Percentiles rank a stretch among this genome's conserved stretches.
These are phyloP conservation scores for Rachycentron canadum DNA, from an alignment of 2,797 vertebrate genomes.

Conservation along the genomic window DNA sequence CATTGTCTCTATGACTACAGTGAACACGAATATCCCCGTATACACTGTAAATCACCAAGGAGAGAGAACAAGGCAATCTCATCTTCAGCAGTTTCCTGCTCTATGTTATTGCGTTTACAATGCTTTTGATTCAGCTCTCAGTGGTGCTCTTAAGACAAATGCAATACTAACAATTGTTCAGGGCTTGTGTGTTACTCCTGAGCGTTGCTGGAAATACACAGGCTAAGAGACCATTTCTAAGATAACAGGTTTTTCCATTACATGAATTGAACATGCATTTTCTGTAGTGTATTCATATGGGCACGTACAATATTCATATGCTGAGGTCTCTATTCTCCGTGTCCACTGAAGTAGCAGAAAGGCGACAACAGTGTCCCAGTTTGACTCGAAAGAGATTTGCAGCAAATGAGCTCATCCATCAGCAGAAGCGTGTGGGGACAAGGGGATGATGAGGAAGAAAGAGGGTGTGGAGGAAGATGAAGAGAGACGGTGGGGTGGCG, in stretches of 20 bases:
- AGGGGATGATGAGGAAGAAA: constrained; percentile 59
- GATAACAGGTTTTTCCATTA: constrained; percentile 11
- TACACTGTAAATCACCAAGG: constrained; percentile 54
- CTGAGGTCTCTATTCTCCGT: constrained; percentile 40
- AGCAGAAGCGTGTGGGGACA: constrained; percentile 66
- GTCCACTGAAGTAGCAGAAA: constrained; percentile 52
- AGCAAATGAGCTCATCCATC: constrained; percentile 86
- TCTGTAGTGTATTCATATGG: background rate
- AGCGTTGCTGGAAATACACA: constrained; percentile 20
- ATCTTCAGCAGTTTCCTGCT: constrained; percentile 44
- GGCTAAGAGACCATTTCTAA: constrained; percentile 2
- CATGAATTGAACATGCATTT: constrained; percentile 9
- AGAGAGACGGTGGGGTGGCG: constrained; percentile 43
- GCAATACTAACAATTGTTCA: constrained; percentile 34
- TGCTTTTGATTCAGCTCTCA: constrained; percentile 58
- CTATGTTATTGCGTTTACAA: constrained; percentile 56
- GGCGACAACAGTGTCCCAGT: constrained; percentile 66
- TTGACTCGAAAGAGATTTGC: constrained; percentile 81
- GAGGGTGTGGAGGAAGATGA: constrained; percentile 58
- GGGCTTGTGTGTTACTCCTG: constrained; percentile 11
- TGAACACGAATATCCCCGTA: constrained; percentile 24
- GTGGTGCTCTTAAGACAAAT: constrained; percentile 61
- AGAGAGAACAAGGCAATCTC: constrained; percentile 59
- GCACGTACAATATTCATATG: constrained; percentile 18
- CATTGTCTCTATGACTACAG: constrained; percentile 46